Conservation (phyloP, 2,797 vertebrate species). For the Mormyrops attenuatus region DNA sequence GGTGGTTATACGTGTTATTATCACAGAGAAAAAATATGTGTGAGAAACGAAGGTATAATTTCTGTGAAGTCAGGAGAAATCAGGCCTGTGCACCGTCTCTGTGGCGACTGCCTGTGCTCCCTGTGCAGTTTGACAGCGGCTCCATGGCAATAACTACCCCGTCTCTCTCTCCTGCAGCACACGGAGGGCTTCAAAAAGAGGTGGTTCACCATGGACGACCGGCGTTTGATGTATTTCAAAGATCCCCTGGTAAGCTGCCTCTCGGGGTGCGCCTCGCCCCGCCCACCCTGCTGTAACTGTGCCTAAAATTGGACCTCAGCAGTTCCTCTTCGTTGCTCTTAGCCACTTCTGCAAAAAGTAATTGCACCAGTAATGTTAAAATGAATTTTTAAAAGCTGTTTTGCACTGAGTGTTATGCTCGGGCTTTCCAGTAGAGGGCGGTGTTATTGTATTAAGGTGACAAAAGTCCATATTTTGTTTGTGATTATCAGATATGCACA, state of each 20-base stretch:
- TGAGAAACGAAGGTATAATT: background rate
- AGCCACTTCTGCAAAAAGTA: background rate
- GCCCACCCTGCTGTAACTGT: background rate
- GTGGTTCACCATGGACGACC: constrained; percentile 97
- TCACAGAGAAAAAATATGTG: background rate
- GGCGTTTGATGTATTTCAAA: constrained; percentile 97
- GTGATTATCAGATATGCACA: background rate
- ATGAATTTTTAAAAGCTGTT: background rate
- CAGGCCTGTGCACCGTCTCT: background rate
- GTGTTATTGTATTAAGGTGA: background rate
- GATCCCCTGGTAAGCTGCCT: constrained; percentile 81
- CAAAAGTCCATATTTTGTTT: background rate
- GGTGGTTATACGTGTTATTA: background rate
- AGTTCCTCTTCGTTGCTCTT: background rate
- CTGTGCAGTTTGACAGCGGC: background rate
- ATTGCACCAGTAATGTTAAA: background rate
- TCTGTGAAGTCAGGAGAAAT: background rate
- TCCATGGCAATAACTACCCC: background rate
- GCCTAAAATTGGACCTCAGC: background rate
- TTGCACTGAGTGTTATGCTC: background rate
- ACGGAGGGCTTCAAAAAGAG: constrained; percentile 95
- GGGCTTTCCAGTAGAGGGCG: background rate
- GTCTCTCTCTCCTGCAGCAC: constrained; percentile 61
- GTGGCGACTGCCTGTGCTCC: background rate
- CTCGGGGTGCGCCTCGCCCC: background rate